These are phyloP conservation scores for Masticophis lateralis DNA, from an alignment of 2,797 vertebrate genomes.

Conservation along the genomic window DNA sequence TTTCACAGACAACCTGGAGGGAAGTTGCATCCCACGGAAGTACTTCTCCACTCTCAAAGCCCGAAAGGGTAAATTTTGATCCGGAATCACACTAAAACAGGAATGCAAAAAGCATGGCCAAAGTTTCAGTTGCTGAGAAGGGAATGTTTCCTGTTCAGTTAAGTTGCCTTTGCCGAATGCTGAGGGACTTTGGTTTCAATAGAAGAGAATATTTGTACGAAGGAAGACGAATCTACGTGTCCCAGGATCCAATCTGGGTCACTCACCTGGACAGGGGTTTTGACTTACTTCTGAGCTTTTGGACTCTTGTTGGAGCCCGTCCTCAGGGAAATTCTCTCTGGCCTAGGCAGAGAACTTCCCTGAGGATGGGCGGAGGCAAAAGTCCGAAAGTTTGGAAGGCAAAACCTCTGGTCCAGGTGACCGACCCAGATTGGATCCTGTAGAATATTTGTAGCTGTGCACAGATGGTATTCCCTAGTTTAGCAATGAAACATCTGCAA, in stretches of 20 bases:
- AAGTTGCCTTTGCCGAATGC: neutral
- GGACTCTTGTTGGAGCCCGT: neutral
- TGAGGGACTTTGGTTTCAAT: neutral
- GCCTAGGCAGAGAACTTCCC: neutral
- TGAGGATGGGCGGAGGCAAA: neutral
- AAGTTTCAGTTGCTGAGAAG: too few species aligned
- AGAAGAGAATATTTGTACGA: neutral
- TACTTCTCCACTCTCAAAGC: neutral
- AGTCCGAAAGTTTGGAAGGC: neutral
- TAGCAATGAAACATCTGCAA: neutral
- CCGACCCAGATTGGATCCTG: neutral
- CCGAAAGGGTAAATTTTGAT: neutral
- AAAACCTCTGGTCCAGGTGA: neutral
- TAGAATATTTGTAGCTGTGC: neutral
- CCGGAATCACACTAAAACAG: neutral
- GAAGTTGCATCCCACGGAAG: neutral
- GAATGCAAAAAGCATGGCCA: accelerated
- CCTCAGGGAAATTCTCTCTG: too few species aligned
- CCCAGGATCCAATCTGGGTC: neutral
- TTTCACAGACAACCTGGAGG: neutral
- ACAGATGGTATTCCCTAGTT: neutral
- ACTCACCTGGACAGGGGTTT: neutral
- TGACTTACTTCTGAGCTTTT: neutral
- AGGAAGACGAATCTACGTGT: too few species aligned
- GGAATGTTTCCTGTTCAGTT: too few species aligned